Base-by-base conservation (phyloP, 2,113 vertebrate species). In the Podocnemis expansa region DNA sequence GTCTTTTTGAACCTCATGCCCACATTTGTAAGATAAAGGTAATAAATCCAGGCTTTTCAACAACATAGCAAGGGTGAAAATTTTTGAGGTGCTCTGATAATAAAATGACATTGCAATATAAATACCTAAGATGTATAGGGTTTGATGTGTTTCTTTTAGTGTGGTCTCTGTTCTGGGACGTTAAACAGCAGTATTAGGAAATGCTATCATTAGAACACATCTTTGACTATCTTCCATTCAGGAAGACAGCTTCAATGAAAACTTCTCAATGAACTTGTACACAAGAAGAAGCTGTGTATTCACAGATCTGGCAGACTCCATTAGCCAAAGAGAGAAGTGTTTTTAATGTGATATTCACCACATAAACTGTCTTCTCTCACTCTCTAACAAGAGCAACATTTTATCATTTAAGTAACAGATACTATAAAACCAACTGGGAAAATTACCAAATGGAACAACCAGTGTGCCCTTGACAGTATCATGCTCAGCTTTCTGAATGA, bases 61-160 rank as follows among this genome's bases (percentile, higher is more conserved):
- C 8, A 17, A 16, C 34, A 38, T 21, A 38, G 34, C 19, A 17
- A 21, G 7, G 34, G 63, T 38, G n/a, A 89, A 51, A 25, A 3
- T 22, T 14, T 4, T 3, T 27, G 60, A 5, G 10, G 29, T 82
- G 41, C 38, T 80, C 24, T 25, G 2, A 38, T 41, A 27, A 1
- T 27, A 2, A 0, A 6, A 14, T 4, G 0, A 2, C 14, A 4
- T 17, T 1, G 43, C 2, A 5, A 55, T 0, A 0, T 51, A 38
- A 86, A 8, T 78, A 8, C 10, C 24, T 38, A 21, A 27, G 14
- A 87, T 58, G 54, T 8, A 80, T 3, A 78, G 2, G 14, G 17
- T 63, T 49, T 45, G 9, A 7, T n/a, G 67, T n/a, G 3, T 13
- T 51, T 92, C 75, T 88, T 24, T 70, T 85, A 21, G 54, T 19